Evolutionary conservation across 2,113 vertebrate species (phyloP).

Genomic region (Eretmochelys imbricata): DNA sequence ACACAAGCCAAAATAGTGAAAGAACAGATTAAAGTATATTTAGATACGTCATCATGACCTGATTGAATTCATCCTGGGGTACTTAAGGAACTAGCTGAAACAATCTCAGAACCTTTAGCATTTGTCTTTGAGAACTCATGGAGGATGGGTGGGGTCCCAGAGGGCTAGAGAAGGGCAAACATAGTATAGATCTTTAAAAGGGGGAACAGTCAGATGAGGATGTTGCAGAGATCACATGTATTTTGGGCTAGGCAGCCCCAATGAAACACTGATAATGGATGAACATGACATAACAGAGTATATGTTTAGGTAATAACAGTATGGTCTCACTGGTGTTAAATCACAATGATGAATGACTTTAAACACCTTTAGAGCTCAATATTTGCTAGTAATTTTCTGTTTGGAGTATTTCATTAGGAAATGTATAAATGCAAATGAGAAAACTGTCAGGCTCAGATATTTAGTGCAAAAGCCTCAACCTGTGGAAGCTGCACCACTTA

Average conservation of each 20-base stretch:
- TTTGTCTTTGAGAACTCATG: background rate
- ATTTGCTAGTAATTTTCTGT: background rate
- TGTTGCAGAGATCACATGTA: background rate
- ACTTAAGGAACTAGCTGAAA: background rate
- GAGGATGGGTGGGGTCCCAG: background rate
- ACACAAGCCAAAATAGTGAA: background rate
- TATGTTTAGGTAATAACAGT: background rate
- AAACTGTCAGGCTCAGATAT: background rate
- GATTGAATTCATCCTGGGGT: background rate
- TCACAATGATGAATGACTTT: background rate
- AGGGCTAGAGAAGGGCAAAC: background rate
- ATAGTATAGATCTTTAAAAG: background rate
- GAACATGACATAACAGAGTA: background rate
- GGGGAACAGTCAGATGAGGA: background rate
- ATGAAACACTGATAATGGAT: slow-evolving; percentile 5
- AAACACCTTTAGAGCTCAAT: background rate
- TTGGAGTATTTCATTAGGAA: background rate
- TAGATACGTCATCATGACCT: background rate
- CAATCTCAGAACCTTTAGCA: background rate
- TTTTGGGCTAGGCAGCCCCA: background rate
- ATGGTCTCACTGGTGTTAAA: slow-evolving; percentile 5
- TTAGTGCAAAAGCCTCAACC: background rate
- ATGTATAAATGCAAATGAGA: slow-evolving; percentile 1
- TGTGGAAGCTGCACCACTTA: background rate
- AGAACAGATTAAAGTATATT: background rate